Evolutionary conservation across 1,140 invertebrate genomes (phyloP).

Genomic region (Lerema accius): DNA sequence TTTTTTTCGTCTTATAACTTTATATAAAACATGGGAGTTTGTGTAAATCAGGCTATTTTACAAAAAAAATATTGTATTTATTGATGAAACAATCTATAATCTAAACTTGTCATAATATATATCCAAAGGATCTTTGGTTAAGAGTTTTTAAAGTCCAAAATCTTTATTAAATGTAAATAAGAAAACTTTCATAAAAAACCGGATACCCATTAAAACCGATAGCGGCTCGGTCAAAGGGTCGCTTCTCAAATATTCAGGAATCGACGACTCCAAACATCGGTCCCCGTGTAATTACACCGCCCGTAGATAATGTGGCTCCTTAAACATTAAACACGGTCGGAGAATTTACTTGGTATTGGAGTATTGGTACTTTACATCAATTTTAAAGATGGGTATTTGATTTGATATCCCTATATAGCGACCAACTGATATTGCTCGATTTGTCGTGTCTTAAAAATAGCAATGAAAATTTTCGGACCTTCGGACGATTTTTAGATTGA

Average conservation of each 20-base stretch:
- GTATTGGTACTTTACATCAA: constrained; percentile 30
- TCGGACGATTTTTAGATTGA: no score
- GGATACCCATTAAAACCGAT: constrained; percentile 23
- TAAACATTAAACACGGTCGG: constrained; percentile 42
- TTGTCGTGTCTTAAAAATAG: no score
- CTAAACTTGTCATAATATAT: no score
- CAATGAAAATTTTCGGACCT: no score
- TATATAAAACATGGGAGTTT: no score
- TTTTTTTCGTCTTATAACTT: no score
- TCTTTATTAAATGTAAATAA: constrained; percentile 8
- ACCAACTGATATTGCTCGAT: no score
- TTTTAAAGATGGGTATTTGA: constrained; percentile 13
- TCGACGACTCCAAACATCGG: constrained; percentile 40
- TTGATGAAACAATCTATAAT: no score
- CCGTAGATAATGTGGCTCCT: constrained; percentile 42
- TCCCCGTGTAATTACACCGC: constrained; percentile 45
- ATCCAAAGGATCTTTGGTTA: no score
- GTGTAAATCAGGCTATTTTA: no score
- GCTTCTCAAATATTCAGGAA: constrained; percentile 50
- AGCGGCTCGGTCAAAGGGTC: constrained; percentile 29
- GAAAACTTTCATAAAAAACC: constrained; percentile 31
- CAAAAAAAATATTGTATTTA: no score
- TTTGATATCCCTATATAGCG: neutral
- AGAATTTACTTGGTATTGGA: constrained; percentile 20
- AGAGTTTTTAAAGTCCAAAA: no score